Evolutionary conservation across 2,797 vertebrate genomes (phyloP).

Genomic region (Chlorospingus semifuscus): DNA sequence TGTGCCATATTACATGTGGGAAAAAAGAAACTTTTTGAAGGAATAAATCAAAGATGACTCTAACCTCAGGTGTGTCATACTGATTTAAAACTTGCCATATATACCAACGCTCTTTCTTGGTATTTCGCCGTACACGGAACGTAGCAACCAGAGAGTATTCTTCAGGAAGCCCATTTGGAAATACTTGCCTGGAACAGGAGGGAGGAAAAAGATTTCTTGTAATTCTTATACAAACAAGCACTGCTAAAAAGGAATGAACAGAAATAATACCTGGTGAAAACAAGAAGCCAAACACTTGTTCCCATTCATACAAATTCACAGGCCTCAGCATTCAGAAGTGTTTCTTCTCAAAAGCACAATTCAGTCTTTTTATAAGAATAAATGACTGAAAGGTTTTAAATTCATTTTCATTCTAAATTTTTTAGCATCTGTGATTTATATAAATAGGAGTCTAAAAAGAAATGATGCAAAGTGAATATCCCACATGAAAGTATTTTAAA

Average conservation of each 20-base stretch:
- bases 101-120: slow-evolving; percentile 94
- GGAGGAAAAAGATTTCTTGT: not conserved
- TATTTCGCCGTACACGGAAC: slow-evolving; percentile 89
- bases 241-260: not conserved
- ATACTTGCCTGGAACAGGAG: slow-evolving; percentile 77
- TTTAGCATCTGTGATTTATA: not conserved
- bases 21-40: not conserved
- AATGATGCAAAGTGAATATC: not conserved
- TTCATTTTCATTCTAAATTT: not conserved
- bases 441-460: not conserved
- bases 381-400: not conserved
- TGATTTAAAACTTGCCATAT: slow-evolving; percentile 91
- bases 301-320: not conserved
- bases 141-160: slow-evolving; percentile 85
- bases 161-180: slow-evolving; percentile 87
- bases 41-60: not conserved
- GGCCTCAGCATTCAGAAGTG: not conserved
- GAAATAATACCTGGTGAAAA: not conserved
- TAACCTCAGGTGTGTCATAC: slow-evolving; percentile 86
- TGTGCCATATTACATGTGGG: not conserved
- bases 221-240: not conserved
- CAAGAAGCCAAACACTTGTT: not conserved
- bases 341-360: not conserved
- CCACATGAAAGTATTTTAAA: not conserved
- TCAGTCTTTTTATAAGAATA: not conserved